phyloP scores from a whole-genome alignment of 2,113 vertebrate species.

The Myiagra hebetior region DNA sequence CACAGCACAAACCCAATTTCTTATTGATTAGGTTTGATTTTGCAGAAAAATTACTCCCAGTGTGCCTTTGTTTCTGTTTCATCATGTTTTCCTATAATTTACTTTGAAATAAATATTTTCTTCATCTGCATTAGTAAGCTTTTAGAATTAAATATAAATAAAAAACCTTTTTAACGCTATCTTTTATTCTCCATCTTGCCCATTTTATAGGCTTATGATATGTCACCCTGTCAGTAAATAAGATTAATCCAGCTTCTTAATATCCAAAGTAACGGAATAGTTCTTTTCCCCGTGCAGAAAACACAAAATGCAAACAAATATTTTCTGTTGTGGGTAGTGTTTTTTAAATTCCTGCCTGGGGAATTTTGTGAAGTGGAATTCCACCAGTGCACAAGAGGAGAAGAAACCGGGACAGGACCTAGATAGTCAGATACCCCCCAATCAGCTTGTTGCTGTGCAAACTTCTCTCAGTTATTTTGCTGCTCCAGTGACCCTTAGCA shows the following conservation, averaged over 20 bases:
- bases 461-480: background rate
- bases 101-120: background rate
- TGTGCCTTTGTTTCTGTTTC: background rate
- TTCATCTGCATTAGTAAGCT: background rate
- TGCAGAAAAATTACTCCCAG: background rate
- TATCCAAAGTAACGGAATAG: background rate
- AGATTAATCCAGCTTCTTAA: background rate
- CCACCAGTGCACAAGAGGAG: background rate
- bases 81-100: background rate
- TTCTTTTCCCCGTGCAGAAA: background rate
- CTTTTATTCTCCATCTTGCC: background rate
- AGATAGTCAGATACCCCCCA: background rate
- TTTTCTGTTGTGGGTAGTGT: background rate
- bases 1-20: background rate
- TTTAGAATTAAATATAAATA: background rate
- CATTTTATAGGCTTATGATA: background rate
- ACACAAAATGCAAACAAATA: background rate
- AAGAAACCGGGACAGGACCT: background rate
- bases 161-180: background rate
- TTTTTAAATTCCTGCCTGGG: background rate
- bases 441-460: background rate
- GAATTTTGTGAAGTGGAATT: background rate
- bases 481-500: background rate
- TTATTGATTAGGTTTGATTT: background rate
- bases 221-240: background rate